Conservation (phyloP, 2,797 vertebrate genomes). For the Epinephelus malabaricus region DNA sequence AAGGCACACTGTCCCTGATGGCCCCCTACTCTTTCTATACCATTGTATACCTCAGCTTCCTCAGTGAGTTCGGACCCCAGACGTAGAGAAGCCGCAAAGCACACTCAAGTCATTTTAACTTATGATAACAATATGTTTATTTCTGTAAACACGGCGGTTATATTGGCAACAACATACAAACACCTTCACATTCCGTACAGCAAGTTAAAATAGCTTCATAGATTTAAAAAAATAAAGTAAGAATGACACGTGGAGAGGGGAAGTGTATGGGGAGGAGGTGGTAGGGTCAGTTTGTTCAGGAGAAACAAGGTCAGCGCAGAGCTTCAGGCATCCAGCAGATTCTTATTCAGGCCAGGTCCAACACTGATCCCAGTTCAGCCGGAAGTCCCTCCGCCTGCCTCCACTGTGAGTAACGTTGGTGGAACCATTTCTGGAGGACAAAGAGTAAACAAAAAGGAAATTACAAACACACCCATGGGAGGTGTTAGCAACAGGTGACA, state of each 20-base stretch:
- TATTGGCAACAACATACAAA: constrained; percentile 72
- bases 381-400: constrained; percentile 93
- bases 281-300: constrained; percentile 33
- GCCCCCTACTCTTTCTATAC: background rate
- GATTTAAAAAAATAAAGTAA: constrained; percentile 55
- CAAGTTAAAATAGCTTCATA: constrained; percentile 75
- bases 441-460: constrained; percentile 6
- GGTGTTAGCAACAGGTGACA: constrained; percentile 13
- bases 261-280: background rate
- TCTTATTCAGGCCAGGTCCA: constrained; percentile 85
- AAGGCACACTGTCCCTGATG: constrained; percentile 36
- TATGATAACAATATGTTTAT: constrained; percentile 75
- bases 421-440: constrained; percentile 93
- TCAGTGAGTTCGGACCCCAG: background rate
- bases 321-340: constrained; percentile 22
- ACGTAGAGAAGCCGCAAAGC: constrained; percentile 23
- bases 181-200: constrained; percentile 77
- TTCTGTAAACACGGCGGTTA: constrained; percentile 78
- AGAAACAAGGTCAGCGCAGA: constrained; percentile 28
- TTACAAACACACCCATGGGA: background rate
- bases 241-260: background rate
- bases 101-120: constrained; percentile 36
- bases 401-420: constrained; percentile 92
- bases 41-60: constrained; percentile 27
- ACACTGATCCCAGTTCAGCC: constrained; percentile 90